A percentile compares a stretch with the other conserved stretches of the same genome.
Conservation (phyloP, 2,888 invertebrate species). For the Trileptium ribeirensis region DNA sequence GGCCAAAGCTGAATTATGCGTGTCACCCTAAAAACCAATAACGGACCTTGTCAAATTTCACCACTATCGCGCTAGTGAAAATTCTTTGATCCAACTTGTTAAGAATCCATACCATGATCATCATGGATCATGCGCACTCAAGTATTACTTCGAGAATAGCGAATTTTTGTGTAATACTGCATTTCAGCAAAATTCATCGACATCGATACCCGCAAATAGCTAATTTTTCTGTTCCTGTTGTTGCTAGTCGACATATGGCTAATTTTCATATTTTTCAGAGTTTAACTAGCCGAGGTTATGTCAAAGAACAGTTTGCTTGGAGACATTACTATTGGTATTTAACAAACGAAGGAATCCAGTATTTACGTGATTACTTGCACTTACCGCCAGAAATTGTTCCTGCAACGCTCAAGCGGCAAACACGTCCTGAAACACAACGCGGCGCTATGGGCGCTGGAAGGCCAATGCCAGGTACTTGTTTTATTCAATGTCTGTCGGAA, state of each 20-base stretch:
- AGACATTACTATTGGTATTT: slow-evolving; percentile 98
- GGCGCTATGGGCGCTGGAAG: not conserved
- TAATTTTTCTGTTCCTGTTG: not conserved
- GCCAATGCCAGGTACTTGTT: too few relatives aligned
- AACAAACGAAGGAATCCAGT: slow-evolving; percentile 96
- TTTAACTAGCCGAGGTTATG: slow-evolving; percentile 87
- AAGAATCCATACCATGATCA: too few relatives aligned
- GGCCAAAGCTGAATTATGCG: too few relatives aligned
- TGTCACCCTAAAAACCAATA: too few relatives aligned
- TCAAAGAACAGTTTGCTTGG: slow-evolving; percentile 99
- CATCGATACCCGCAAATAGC: not conserved
- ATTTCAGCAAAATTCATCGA: not conserved
- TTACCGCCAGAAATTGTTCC: slow-evolving; percentile 98
- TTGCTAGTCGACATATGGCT: slow-evolving; percentile 11
- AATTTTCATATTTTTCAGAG: slow-evolving; percentile 66
- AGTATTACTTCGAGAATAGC: too few relatives aligned
- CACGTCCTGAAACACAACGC: slow-evolving; percentile 59
- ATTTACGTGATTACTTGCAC: slow-evolving; percentile 85
- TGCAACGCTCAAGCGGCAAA: slow-evolving; percentile 84
- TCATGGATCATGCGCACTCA: too few relatives aligned
- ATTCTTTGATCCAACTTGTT: too few relatives aligned
- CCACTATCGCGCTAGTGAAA: too few relatives aligned
- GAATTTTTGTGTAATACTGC: too few relatives aligned
- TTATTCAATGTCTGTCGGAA: too few relatives aligned
- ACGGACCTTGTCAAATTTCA: too few relatives aligned